These are phyloP conservation scores for Choloepus hoffmanni DNA, from an alignment of 2,113 vertebrate species.

Conservation along the genomic window DNA sequence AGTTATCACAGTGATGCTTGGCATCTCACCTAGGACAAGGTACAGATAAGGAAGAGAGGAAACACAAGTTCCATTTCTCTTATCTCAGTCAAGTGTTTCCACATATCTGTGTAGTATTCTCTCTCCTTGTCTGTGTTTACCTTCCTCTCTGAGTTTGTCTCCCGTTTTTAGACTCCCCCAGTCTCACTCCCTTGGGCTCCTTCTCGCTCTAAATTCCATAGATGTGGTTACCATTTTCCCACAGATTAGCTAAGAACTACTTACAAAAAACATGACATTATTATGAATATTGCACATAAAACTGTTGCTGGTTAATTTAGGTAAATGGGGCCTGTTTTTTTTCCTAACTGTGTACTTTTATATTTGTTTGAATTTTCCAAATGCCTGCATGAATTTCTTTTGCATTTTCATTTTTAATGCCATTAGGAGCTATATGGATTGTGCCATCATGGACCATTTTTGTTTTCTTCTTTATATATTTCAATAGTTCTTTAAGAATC, in stretches of 20 bases:
- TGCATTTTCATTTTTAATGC: background rate
- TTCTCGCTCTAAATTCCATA: background rate
- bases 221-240: background rate
- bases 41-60: background rate
- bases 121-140: background rate
- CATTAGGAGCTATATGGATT: background rate
- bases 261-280: background rate
- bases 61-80: background rate
- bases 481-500: background rate
- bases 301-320: background rate
- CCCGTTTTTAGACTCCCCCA: rapidly evolving
- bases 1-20: background rate
- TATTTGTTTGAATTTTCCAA: background rate
- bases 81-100: background rate
- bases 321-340: background rate
- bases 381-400: background rate
- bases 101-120: background rate
- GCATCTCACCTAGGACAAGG: background rate
- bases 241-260: background rate
- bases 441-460: background rate
- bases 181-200: rapidly evolving
- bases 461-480: background rate
- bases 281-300: background rate
- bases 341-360: background rate
- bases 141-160: background rate